Base-by-base conservation (phyloP, 1,140 invertebrate species). In the Bombus haemorrhoidalis region DNA sequence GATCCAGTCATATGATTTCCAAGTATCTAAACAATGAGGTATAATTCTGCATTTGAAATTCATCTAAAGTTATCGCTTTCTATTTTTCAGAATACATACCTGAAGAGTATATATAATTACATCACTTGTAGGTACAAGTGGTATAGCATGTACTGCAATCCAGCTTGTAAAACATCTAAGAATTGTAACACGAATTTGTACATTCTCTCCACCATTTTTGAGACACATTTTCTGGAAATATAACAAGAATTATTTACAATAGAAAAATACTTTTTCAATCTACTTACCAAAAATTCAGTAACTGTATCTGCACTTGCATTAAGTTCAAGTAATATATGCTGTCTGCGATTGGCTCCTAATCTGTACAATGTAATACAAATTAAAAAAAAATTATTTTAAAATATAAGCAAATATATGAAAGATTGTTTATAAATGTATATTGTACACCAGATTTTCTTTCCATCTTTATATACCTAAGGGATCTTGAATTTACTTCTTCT, bases 401-500 rank as follows among this genome's bases (percentile, higher is more conserved):
- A 22, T 47, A 32, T 43, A 32, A 5, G 10, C 10, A 72, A 75
- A 12, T 53, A 39, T 37, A 59, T n/a, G 6, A 22, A 28, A 66
- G 37, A 3, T 1, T 34, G 4, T 39, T 53, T 39, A 12, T 12
- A 66, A 66, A 5, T 62, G n/a, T n/a, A 13, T 43, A 62, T 81
- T 64, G 22, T 69, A 32, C 10, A 34, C 37, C 64, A 73, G 64
- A 3, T 28, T 43, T 22, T 47, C 80, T 59, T 22, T 64, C 77
- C 87, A 74, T n/a, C 12, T n/a, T 41, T n/a, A 15, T 84, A 74
- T 93, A 95, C 95, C 95, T 95, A 43, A 99, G 95, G 88, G 97
- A 97, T 91, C 97, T 95, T 22, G 97, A 98, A 92, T 97, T 97
- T 59, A 99, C 97, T 97, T 99, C 99, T 96, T 99, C 99, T n/a